These are phyloP conservation scores for Myocastor coypus DNA, from an alignment of 2,113 vertebrate species.

Conservation along the genomic window DNA sequence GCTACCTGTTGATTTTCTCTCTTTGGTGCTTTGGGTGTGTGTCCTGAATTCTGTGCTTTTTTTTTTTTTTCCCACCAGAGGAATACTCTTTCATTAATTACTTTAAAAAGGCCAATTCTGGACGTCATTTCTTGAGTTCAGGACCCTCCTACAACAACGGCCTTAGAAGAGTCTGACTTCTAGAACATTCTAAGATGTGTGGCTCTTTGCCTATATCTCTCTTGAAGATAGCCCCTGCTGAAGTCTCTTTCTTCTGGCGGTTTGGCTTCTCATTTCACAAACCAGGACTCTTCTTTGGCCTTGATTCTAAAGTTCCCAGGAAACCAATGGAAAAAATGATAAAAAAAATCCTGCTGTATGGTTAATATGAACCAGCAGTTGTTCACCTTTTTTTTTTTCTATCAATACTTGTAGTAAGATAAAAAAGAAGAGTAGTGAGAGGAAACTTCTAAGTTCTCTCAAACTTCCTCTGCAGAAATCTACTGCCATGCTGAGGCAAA, in stretches of 20 bases:
- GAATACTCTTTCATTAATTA: background rate
- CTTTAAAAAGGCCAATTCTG: background rate
- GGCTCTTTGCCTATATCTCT: background rate
- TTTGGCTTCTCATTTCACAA: conserved; percentile 40
- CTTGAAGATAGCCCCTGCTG: background rate
- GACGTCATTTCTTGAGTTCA: background rate
- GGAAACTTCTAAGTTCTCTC: conserved; percentile 60
- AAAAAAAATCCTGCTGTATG: background rate
- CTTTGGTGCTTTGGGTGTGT: background rate
- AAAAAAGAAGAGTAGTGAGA: conserved; percentile 58
- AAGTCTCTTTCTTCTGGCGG: background rate
- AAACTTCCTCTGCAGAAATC: conserved; percentile 42
- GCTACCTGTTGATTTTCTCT: background rate
- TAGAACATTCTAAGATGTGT: background rate
- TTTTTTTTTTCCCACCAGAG: rapidly evolving
- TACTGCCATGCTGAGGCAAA: conserved; percentile 50
- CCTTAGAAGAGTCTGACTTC: background rate
- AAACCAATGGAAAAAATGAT: conserved; percentile 12
- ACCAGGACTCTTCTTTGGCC: background rate
- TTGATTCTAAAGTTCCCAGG: conserved; percentile 32
- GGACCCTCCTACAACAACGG: background rate
- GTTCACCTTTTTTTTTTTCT: conserved; percentile 20
- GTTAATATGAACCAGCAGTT: background rate
- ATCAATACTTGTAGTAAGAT: conserved; percentile 6
- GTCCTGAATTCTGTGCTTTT: background rate